Percentiles rank a stretch among this genome's conserved stretches.
phyloP scores from a whole-genome alignment of 2,113 vertebrate species.

The Oryzias woworae region DNA sequence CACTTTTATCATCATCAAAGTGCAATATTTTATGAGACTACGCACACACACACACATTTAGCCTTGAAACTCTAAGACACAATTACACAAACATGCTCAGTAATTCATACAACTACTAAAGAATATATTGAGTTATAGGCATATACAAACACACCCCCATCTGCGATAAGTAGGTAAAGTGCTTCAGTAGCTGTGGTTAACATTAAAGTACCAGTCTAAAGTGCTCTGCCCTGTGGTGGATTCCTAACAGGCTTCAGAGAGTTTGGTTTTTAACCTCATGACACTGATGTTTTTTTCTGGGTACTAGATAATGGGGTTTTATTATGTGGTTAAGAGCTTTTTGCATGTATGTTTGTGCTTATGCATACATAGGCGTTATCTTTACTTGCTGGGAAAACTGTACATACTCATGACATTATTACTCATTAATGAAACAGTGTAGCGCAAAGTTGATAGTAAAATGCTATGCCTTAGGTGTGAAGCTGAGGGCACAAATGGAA shows the following conservation, averaged over 20 bases:
- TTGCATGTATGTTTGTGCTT: conserved; percentile 29
- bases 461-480: not conserved
- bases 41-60: conserved; percentile 18
- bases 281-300: conserved; percentile 66
- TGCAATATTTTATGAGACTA: conserved; percentile 37
- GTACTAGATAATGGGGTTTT: conserved; percentile 64
- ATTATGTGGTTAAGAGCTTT: conserved; percentile 56
- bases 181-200: conserved; percentile 69
- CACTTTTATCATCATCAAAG: conserved; percentile 55
- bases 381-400: conserved; percentile 2
- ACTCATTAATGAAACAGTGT: not conserved
- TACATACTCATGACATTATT: not conserved
- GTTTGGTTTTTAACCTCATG: conserved; percentile 62
- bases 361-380: conserved; percentile 6
- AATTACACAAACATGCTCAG: conserved; percentile 12
- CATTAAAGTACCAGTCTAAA: conserved; percentile 60
- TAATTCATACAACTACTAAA: conserved; percentile 2
- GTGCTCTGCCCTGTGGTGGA: conserved; percentile 73
- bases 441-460: conserved; percentile 1
- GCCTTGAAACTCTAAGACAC: conserved; percentile 21
- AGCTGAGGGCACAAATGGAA: too few species aligned
- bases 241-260: conserved; percentile 71
- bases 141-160: conserved; percentile 19
- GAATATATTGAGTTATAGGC: conserved; percentile 19
- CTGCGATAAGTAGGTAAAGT: conserved; percentile 60